Evolutionary conservation across 1,140 invertebrate species (phyloP).

Genomic region (Trichonephila inaurata): DNA sequence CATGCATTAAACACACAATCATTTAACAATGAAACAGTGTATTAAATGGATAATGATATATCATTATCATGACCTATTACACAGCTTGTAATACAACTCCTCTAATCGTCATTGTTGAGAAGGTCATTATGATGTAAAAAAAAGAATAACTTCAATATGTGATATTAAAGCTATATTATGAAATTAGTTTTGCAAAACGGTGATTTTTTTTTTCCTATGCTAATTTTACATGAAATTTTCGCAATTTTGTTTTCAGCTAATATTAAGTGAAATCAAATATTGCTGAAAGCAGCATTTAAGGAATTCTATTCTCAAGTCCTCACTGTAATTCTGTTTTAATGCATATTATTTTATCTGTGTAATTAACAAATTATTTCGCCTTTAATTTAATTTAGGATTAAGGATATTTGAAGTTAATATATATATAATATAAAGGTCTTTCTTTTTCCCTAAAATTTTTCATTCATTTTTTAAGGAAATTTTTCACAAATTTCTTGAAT

Average conservation of each 20-base stretch:
- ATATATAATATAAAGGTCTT: no score
- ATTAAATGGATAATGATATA: slow-evolving; percentile 60
- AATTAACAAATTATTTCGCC: no score
- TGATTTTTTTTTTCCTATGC: neutral
- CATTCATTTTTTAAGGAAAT: neutral
- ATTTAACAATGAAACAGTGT: slow-evolving; percentile 49
- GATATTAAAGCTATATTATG: neutral
- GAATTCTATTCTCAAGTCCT: no score
- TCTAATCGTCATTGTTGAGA: slow-evolving; percentile 23
- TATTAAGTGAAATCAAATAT: no score
- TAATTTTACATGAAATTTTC: no score
- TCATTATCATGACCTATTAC: slow-evolving; percentile 59
- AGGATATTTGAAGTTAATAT: no score
- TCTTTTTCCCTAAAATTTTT: neutral
- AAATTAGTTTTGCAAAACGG: neutral
- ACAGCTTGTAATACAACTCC: neutral
- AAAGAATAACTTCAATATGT: neutral
- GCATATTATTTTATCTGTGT: no score
- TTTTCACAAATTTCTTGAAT: no score
- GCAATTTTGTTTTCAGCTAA: no score
- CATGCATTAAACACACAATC: slow-evolving; percentile 47
- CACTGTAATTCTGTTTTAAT: no score
- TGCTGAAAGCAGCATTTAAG: no score
- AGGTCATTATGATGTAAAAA: slow-evolving; percentile 15
- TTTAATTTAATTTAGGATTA: no score